Percentiles rank a stretch among this genome's conserved stretches.
Evolutionary conservation across 2,797 vertebrate species (phyloP).

Genomic region (Propithecus deckenii): DNA sequence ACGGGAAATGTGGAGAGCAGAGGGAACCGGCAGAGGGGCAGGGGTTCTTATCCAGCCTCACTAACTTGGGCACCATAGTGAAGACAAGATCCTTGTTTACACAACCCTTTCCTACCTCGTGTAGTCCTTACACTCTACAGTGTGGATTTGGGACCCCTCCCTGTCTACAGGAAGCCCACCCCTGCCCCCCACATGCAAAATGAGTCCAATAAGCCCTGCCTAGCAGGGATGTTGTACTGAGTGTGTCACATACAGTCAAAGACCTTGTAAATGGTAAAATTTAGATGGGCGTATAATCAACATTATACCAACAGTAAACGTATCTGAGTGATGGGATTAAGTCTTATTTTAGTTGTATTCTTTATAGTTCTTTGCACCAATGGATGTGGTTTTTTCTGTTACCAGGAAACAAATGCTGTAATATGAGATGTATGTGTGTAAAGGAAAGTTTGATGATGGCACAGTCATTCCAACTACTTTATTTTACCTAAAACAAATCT

Average conservation of each 20-base stretch:
- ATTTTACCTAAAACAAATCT: not conserved
- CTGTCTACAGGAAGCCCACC: not conserved
- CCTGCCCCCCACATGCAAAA: not conserved
- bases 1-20: fast-evolving
- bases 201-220: not conserved
- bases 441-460: not conserved
- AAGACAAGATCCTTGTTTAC: not conserved
- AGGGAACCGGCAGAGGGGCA: fast-evolving
- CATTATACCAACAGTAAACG: no score
- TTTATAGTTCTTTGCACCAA: not conserved
- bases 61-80: fast-evolving
- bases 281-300: no score
- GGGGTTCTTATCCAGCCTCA: not conserved
- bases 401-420: not conserved
- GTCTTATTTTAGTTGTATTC: not conserved
- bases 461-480: not conserved
- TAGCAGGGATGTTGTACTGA: fast-evolving
- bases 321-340: not conserved
- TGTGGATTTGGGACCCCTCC: no score
- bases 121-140: not conserved
- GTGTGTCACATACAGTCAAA: fast-evolving
- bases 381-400: not conserved
- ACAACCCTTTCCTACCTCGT: fast-evolving
- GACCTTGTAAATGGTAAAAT: not conserved
- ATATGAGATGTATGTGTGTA: not conserved